phyloP scores from a whole-genome alignment of 2,113 vertebrate species.

The Terrapene triunguis region DNA sequence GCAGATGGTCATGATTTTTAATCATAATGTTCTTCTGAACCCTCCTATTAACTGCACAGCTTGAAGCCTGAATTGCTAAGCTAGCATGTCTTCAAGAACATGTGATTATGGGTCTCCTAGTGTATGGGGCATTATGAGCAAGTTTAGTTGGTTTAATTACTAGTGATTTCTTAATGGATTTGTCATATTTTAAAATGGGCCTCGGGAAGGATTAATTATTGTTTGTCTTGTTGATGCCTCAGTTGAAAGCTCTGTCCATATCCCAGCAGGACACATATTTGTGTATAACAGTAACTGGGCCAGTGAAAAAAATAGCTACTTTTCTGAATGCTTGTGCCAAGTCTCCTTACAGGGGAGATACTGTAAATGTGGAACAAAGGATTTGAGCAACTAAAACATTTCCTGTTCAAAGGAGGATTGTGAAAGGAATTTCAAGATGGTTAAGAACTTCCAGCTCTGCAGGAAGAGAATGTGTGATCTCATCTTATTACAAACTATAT shows the following conservation, averaged over 20 bases:
- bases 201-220: background rate
- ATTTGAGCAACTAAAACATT: fast-evolving
- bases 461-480: background rate
- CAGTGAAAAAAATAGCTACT: background rate
- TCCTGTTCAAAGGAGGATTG: background rate
- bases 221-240: background rate
- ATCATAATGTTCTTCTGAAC: background rate
- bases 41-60: background rate
- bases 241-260: background rate
- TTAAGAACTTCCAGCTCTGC: background rate
- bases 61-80: background rate
- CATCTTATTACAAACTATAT: background rate
- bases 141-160: background rate
- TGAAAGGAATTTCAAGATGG: background rate
- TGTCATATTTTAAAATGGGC: background rate
- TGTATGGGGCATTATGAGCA: background rate
- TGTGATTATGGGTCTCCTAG: fast-evolving
- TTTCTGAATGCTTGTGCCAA: background rate
- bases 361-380: background rate
- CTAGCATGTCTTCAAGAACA: background rate
- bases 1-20: background rate
- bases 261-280: background rate
- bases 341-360: background rate
- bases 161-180: background rate
- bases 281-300: background rate